Evolutionary conservation across 2,888 invertebrate genomes (phyloP).

Genomic region (Leucania comma): DNA sequence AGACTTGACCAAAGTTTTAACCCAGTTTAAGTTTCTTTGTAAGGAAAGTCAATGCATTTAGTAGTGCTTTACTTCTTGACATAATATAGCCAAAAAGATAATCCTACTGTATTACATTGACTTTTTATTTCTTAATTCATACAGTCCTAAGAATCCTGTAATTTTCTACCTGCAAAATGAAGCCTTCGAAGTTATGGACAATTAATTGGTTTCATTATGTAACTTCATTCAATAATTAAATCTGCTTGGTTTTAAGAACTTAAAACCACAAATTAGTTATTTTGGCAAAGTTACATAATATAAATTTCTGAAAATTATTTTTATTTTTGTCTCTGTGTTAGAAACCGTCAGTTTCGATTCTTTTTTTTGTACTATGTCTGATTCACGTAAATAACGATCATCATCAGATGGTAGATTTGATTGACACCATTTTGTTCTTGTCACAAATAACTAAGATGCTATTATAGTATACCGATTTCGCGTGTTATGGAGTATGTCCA

Average conservation of each 20-base stretch:
- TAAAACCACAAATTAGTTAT: background rate
- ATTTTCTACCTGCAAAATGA: background rate
- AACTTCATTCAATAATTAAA: slow-evolving; percentile 1
- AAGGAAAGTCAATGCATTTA: slow-evolving; percentile 18
- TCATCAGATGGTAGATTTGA: slow-evolving; percentile 10
- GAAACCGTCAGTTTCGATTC: slow-evolving; percentile 31
- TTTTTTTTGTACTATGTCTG: background rate
- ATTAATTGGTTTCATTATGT: slow-evolving; percentile 11
- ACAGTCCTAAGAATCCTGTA: slow-evolving; percentile 31
- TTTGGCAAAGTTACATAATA: slow-evolving; percentile 7
- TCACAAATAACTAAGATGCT: background rate
- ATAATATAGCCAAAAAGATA: background rate
- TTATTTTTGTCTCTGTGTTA: slow-evolving; percentile 24
- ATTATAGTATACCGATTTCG: background rate
- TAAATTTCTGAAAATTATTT: slow-evolving; percentile 7
- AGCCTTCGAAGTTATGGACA: background rate
- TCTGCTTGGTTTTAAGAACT: background rate
- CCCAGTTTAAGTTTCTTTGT: slow-evolving; percentile 33
- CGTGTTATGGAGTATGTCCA: too few relatives aligned
- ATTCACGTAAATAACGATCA: background rate
- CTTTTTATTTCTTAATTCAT: slow-evolving; percentile 29
- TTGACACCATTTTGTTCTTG: slow-evolving; percentile 35
- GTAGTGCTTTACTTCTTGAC: slow-evolving; percentile 5
- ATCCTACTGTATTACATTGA: background rate
- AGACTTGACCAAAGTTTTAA: slow-evolving; percentile 58